phyloP scores from a whole-genome alignment of 2,797 vertebrate genomes.

The Passerculus sandwichensis region DNA sequence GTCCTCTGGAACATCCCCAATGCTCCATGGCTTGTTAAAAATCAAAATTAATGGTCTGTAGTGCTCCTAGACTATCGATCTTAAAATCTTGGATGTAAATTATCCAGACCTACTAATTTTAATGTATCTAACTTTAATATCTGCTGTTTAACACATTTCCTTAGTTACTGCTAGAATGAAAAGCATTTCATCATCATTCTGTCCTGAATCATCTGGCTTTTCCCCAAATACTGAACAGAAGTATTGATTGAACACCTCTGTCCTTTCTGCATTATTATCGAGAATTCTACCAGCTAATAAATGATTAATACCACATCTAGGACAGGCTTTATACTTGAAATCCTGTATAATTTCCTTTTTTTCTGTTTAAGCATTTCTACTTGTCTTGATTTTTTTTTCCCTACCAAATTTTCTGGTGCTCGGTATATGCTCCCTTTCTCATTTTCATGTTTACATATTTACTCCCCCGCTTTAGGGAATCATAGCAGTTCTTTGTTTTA shows the following conservation, averaged over 20 bases:
- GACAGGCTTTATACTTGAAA: not conserved
- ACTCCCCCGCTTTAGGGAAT: not conserved
- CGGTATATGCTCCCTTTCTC: not conserved
- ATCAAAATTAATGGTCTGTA: constrained; percentile 67
- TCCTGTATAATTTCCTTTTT: not conserved
- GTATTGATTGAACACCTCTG: constrained; percentile 44
- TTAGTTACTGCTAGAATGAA: constrained; percentile 50
- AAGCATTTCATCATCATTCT: constrained; percentile 62
- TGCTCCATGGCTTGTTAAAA: constrained; percentile 60
- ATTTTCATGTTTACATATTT: not conserved
- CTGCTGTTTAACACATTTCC: constrained; percentile 47
- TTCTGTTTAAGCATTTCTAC: not conserved
- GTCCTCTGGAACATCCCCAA: constrained; percentile 52
- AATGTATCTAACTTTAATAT: constrained; percentile 56
- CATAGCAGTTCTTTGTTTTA: not conserved
- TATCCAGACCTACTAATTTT: constrained; percentile 51
- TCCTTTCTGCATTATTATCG: constrained; percentile 5
- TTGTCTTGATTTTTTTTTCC: not conserved
- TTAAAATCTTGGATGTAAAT: constrained; percentile 63
- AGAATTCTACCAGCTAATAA: constrained; percentile 4
- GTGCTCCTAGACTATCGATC: constrained; percentile 46
- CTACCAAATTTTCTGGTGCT: not conserved
- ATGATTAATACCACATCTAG: not conserved
- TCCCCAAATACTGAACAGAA: constrained; percentile 22
- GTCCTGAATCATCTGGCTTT: constrained; percentile 48